Conservation (phyloP, 2,888 invertebrate genomes). For the Blastobasis lacticolella region DNA sequence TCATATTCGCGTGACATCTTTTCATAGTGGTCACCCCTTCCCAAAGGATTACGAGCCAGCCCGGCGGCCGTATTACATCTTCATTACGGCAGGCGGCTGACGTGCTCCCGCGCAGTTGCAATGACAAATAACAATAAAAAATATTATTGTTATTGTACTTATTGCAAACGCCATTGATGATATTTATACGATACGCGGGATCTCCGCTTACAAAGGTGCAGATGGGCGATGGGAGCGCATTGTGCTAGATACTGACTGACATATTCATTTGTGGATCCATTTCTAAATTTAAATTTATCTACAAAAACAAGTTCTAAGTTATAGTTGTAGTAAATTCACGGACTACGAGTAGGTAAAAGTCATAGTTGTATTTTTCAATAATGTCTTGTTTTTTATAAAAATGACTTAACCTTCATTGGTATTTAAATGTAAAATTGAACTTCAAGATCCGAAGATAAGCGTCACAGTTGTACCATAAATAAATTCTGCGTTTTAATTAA, state of each 20-base stretch:
- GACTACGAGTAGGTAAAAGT: too few species aligned
- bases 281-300: too few species aligned
- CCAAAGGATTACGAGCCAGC: conserved; percentile 34
- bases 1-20: conserved; percentile 70
- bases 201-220: conserved; percentile 51
- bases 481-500: conserved; percentile 9
- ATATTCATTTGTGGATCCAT: too few species aligned
- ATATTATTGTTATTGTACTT: conserved; percentile 60
- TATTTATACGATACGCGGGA: conserved; percentile 60
- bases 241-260: conserved; percentile 5
- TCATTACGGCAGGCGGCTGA: conserved; percentile 72
- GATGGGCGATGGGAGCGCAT: conserved; percentile 26
- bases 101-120: conserved; percentile 35
- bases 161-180: conserved; percentile 48
- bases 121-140: conserved; percentile 51
- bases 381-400: too few species aligned
- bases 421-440: too few species aligned
- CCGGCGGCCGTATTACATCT: conserved; percentile 71
- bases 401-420: too few species aligned
- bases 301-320: too few species aligned
- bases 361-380: too few species aligned
- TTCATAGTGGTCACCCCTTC: conserved; percentile 29
- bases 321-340: too few species aligned
- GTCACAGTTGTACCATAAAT: too few species aligned
- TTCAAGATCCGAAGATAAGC: too few species aligned